Evolutionary conservation across 23 tunicate species (phyloP), one percentile per base, ranked within the genome.

Genomic region (Diplosoma virens): DNA sequence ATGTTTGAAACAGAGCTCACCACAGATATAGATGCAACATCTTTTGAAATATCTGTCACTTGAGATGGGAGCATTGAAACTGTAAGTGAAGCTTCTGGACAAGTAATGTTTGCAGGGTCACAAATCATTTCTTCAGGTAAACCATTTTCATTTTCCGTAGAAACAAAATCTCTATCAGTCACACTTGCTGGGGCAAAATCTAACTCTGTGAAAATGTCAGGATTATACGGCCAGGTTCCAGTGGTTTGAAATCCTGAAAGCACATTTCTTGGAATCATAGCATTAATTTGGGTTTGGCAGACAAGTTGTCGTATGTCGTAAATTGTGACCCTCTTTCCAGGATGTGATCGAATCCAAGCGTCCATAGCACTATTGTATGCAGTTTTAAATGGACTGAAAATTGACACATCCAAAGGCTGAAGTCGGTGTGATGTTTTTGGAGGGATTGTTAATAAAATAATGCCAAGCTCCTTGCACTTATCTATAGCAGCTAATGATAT

Each of bases 361-460:
- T 76, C 81, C 30, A 30, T 30, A 3, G 81, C 81, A 36, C 11
- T 22, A 50, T 55, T 76, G 25, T 55, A 55, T 9, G 45, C 45
- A 7, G 3, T 14, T 25, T 76, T 76, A 17, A 76, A 53, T 2
- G 67, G 81, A 3, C 47, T 23, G 60, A 61, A 76, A 28, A 76
- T 47, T 27, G 48, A 22, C 60, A 21, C 60, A 32, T 76, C 67
- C 3, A 76, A 50, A 6, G 81, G 81, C 29, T 76, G 81, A 11
- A 76, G 73, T 14, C 30, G 46, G 24, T 76, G 81, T 2, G 73
- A 76, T 2, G 74, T 61, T 30, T 76, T 73, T 1, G 81, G 81
- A 5, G 81, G 81, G 24, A 67, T 34, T 14, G 81, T 76, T 5
- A 76, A 26, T 26, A 76, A 32, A 58, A 55, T 26, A 28, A 76